Evolutionary conservation across 2,113 vertebrate species (phyloP).

Genomic region (Tragulus kanchil): DNA sequence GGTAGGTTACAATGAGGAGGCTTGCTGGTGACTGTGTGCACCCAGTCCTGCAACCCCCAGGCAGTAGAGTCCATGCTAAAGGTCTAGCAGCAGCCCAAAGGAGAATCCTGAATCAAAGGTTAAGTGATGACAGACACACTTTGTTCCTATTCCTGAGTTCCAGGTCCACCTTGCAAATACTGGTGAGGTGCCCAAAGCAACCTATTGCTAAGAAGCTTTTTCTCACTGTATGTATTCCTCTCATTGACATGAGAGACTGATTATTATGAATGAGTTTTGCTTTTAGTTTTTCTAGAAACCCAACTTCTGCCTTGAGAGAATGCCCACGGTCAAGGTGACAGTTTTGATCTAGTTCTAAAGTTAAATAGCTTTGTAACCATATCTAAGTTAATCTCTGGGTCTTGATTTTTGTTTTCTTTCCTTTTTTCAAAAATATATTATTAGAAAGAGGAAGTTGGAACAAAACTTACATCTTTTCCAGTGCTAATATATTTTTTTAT

Average conservation of each 20-base stretch:
- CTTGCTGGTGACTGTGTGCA: neutral
- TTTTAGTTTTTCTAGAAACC: constrained; percentile 4
- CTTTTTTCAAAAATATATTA: neutral
- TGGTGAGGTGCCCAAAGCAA: neutral
- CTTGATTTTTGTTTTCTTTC: neutral
- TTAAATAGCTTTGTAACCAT: neutral
- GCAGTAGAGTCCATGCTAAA: neutral
- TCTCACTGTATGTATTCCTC: neutral
- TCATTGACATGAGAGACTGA: neutral
- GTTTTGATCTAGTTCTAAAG: constrained; percentile 11
- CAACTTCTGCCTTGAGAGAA: constrained; percentile 25
- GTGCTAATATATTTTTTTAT: neutral
- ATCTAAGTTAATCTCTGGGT: neutral
- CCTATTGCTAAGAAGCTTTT: constrained; percentile 1
- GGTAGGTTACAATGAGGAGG: constrained; percentile 87
- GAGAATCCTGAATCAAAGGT: neutral
- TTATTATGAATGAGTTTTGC: neutral
- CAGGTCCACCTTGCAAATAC: neutral
- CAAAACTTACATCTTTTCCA: constrained; percentile 4
- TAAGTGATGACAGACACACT: neutral
- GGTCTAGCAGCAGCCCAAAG: neutral
- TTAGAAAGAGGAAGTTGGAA: constrained; percentile 32
- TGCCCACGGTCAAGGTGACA: neutral
- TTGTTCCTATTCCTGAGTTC: neutral
- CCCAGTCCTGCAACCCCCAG: neutral